These are phyloP conservation scores for Cremastinae sp. DNA, from an alignment of 2,888 invertebrate species.

Conservation along the genomic window DNA sequence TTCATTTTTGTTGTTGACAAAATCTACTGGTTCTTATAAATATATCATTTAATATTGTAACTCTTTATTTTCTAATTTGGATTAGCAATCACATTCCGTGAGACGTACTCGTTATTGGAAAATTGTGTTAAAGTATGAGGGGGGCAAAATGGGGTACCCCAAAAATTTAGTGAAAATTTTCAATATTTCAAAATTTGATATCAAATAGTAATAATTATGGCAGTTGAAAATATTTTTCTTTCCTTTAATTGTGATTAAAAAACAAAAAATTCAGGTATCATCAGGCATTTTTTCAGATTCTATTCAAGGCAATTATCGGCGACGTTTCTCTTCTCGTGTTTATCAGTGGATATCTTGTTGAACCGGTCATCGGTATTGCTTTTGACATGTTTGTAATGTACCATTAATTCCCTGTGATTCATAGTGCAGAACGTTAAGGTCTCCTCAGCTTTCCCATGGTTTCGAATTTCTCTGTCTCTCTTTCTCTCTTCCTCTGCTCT, in stretches of 20 bases:
- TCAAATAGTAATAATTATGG: no score
- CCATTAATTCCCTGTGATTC: conserved; percentile 30
- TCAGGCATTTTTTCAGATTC: background rate
- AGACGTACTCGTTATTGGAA: no score
- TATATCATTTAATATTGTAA: background rate
- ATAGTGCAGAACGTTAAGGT: conserved; percentile 39
- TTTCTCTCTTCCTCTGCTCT: conserved; percentile 16
- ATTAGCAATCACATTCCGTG: background rate
- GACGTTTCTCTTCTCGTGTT: conserved; percentile 7
- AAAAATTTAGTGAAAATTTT: no score
- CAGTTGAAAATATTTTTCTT: no score
- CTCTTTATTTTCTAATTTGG: background rate
- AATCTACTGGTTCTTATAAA: conserved; percentile 1
- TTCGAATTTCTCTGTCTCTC: conserved; percentile 46
- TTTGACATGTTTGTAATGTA: conserved; percentile 15
- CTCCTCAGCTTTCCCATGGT: conserved; percentile 48
- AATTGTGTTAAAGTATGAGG: background rate
- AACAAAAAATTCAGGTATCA: no score
- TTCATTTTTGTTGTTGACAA: conserved; percentile 1
- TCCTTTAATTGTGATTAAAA: no score
- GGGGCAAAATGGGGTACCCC: no score
- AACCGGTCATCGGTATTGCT: conserved; percentile 18
- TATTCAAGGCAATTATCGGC: background rate
- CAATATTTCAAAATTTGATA: no score
- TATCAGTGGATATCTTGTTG: conserved; percentile 10